Conservation (phyloP, 2,888 invertebrate species). For the Ptilodon capucinus region DNA sequence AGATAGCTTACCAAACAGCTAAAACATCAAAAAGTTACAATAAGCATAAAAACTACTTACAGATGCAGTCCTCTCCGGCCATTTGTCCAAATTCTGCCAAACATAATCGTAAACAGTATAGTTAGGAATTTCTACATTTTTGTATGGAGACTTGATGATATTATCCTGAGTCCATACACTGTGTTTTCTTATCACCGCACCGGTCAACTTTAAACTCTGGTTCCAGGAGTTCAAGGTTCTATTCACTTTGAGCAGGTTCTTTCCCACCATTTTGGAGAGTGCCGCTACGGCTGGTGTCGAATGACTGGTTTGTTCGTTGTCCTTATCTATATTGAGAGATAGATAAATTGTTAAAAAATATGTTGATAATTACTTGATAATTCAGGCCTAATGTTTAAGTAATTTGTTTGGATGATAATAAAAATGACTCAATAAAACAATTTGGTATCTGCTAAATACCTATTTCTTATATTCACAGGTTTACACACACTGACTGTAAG, state of each 20-base stretch:
- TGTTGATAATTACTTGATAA: too few relatives aligned
- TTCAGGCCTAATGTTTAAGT: too few relatives aligned
- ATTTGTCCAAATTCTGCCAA: slow-evolving; percentile 84
- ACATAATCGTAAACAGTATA: slow-evolving; percentile 83
- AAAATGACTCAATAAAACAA: too few relatives aligned
- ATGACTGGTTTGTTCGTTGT: not conserved
- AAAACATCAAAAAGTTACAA: too few relatives aligned
- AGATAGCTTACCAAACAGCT: too few relatives aligned
- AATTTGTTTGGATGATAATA: too few relatives aligned
- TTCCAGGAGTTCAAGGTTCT: slow-evolving; percentile 39
- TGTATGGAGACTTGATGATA: slow-evolving; percentile 74
- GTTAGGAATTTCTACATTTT: slow-evolving; percentile 76
- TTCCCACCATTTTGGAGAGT: slow-evolving; percentile 41
- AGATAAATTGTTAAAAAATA: too few relatives aligned
- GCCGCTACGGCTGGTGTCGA: not conserved
- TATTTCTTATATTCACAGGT: too few relatives aligned
- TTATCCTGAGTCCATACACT: slow-evolving; percentile 65
- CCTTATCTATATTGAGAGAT: not conserved
- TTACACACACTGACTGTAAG: too few relatives aligned
- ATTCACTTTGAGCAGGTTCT: slow-evolving; percentile 45
- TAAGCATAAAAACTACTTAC: slow-evolving; percentile 82
- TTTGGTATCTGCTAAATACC: too few relatives aligned
- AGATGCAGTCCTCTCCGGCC: slow-evolving; percentile 84
- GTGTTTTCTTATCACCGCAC: slow-evolving; percentile 42
- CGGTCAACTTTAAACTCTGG: slow-evolving; percentile 39